Percentiles rank a stretch among this genome's conserved stretches.
phyloP scores from a whole-genome alignment of 2,888 invertebrate species.

The Plemyria rubiginata region DNA sequence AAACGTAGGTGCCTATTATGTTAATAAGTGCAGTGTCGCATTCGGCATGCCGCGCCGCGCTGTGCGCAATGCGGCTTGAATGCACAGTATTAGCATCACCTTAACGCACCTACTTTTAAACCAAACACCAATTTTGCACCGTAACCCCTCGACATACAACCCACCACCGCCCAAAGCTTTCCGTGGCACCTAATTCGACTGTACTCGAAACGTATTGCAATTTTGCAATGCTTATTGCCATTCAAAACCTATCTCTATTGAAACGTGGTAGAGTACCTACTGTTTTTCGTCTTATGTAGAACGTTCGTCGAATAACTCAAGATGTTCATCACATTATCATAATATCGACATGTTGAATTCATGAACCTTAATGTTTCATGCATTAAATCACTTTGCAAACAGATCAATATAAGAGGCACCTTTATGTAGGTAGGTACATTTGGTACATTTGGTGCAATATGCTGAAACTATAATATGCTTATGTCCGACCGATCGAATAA shows the following conservation, averaged over 20 bases:
- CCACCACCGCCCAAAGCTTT: conserved; percentile 6
- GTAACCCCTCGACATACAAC: conserved; percentile 23
- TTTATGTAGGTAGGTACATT: too few relatives aligned
- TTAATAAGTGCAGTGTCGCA: conserved; percentile 37
- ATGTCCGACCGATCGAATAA: too few relatives aligned
- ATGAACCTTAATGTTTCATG: conserved; percentile 18
- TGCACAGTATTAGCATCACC: conserved; percentile 54
- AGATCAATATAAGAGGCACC: neutral
- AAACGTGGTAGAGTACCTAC: conserved; percentile 16
- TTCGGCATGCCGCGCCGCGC: conserved; percentile 43
- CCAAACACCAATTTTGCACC: conserved; percentile 22
- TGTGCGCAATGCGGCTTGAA: conserved; percentile 51
- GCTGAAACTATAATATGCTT: too few relatives aligned
- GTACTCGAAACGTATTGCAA: conserved; percentile 11
- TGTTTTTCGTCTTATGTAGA: conserved; percentile 16
- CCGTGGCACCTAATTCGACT: conserved; percentile 10
- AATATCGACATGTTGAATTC: conserved; percentile 32
- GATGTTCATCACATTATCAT: conserved; percentile 33
- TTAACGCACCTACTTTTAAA: conserved; percentile 38
- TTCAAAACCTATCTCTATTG: conserved; percentile 20
- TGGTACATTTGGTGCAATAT: too few relatives aligned
- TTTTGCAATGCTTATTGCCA: conserved; percentile 7
- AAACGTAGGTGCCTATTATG: conserved; percentile 40
- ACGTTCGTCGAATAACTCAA: conserved; percentile 21
- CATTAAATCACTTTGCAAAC: conserved; percentile 13